Conservation (phyloP, 1,140 invertebrate genomes). For the Zaprionus gabonicus region DNA sequence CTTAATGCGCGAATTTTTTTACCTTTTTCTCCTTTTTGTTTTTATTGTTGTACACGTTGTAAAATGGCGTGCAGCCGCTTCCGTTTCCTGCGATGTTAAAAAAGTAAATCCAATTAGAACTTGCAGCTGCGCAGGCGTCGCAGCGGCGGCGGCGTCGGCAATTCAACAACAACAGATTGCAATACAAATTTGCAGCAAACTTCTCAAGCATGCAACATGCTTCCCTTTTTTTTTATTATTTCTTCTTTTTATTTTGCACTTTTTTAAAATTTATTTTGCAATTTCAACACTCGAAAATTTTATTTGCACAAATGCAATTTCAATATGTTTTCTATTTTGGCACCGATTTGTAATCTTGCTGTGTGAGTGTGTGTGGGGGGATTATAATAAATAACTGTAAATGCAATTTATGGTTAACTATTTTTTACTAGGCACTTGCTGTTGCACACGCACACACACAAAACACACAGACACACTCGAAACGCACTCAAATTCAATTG, state of each 20-base stretch:
- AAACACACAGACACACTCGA: constrained; percentile 3
- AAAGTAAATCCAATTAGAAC: constrained; percentile 72
- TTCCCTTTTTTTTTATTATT: background rate
- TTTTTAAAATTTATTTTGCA: constrained; percentile 13
- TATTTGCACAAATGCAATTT: constrained; percentile 1
- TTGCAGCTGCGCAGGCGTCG: constrained; percentile 74
- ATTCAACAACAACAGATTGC: constrained; percentile 10
- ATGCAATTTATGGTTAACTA: constrained; percentile 18
- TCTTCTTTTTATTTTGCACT: constrained; percentile 26
- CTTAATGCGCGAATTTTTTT: constrained; percentile 3
- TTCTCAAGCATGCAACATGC: background rate
- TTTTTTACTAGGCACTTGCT: constrained; percentile 28
- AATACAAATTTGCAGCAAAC: constrained; percentile 3
- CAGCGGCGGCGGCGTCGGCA: constrained; percentile 24
- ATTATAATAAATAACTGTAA: constrained; percentile 21
- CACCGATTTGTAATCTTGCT: constrained; percentile 35
- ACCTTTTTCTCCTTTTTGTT: background rate
- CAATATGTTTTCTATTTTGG: constrained; percentile 22
- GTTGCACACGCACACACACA: constrained; percentile 13
- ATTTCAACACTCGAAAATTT: constrained; percentile 1
- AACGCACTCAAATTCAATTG: constrained; percentile 1
- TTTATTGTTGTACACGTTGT: constrained; percentile 4
- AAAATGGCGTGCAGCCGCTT: constrained; percentile 65
- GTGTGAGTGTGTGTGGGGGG: constrained; percentile 12
- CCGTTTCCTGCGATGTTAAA: constrained; percentile 58